These are phyloP conservation scores for Teleiodes luculella DNA, from an alignment of 2,888 invertebrate species.

Conservation along the genomic window DNA sequence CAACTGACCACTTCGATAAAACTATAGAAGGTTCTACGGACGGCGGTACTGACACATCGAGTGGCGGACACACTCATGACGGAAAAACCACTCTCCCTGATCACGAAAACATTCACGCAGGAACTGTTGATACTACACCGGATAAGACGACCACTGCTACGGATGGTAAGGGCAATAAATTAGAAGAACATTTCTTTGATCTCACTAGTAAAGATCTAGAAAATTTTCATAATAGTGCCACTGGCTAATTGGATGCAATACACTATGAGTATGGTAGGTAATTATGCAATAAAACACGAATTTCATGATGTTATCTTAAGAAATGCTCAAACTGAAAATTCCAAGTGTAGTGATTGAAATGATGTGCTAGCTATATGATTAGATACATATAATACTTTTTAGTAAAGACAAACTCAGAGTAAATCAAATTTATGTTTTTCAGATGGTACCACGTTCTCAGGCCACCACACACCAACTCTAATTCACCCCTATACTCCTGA, in stretches of 20 bases:
- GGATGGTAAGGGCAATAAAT: slow-evolving; percentile 45
- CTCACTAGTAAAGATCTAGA: too few species aligned
- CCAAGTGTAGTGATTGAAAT: too few species aligned
- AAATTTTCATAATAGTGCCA: too few species aligned
- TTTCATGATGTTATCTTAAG: too few species aligned
- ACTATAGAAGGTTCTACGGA: slow-evolving; percentile 34
- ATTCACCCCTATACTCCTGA: slow-evolving; percentile 49
- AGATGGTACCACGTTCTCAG: slow-evolving; percentile 56
- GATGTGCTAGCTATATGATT: too few species aligned
- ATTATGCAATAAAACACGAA: too few species aligned
- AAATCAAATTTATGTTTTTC: slow-evolving; percentile 10
- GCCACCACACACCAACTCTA: slow-evolving; percentile 57
- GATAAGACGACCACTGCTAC: slow-evolving; percentile 61
- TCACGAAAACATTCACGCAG: slow-evolving; percentile 67
- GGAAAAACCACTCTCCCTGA: slow-evolving; percentile 49
- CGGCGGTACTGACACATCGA: not conserved
- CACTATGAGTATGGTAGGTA: too few species aligned
- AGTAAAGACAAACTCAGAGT: too few species aligned
- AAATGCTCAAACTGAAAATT: too few species aligned
- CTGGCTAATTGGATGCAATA: too few species aligned
- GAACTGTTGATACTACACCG: slow-evolving; percentile 48
- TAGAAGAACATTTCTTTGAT: not conserved
- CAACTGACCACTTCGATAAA: slow-evolving; percentile 53
- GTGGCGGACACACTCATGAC: not conserved
- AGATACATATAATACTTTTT: too few species aligned